Evolutionary conservation across 1,140 invertebrate genomes (phyloP), one percentile per base, ranked within the genome.

Genomic region (Laupala kohalensis): DNA sequence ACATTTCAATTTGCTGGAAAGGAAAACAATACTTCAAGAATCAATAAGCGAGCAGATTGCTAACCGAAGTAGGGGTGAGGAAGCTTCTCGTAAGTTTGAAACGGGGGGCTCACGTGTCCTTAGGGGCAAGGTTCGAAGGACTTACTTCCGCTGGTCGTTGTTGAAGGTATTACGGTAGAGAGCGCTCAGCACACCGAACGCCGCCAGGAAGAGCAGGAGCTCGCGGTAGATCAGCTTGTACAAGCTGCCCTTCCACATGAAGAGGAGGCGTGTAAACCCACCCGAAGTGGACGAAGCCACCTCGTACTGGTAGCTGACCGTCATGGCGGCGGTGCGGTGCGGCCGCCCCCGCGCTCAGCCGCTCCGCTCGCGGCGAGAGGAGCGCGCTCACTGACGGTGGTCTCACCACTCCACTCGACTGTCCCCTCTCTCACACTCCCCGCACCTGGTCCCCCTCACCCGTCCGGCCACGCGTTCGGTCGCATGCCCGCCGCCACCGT

Each of bases 221-320:
- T 92, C 90, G 66, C 86, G 82, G 79, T 89, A 91, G 71, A 92
- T 86, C 12, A 91, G 82, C 75, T 92, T 92, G 82, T 91, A 92
- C 6, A 92, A 82, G 73, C 88, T 90, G 28, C 90, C 90, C 74
- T 83, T 82, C 90, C 90, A 92, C 83, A 89, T 87, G 79, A 88
- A 87, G 6, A 92, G 80, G 6, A 92, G 82, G 67, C 87, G 82
- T 29, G 89, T 86, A 79, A 91, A 90, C 25, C 88, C 88, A 69
- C 87, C 87, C 67, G 87, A 86, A 53, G 86, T 88, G 53, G 89
- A 88, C 64, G 87, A 89, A 19, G 89, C 88, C 72, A 91, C 89
- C 75, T 90, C 87, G 74, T 88, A 88, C 75, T 91, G 89, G 77
- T 91, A 91, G 71, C 87, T 89, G 67, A 92, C 88, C 69, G 90